These are phyloP conservation scores for Drosophila watanabei DNA, from an alignment of 1,140 invertebrate species.

Conservation along the genomic window DNA sequence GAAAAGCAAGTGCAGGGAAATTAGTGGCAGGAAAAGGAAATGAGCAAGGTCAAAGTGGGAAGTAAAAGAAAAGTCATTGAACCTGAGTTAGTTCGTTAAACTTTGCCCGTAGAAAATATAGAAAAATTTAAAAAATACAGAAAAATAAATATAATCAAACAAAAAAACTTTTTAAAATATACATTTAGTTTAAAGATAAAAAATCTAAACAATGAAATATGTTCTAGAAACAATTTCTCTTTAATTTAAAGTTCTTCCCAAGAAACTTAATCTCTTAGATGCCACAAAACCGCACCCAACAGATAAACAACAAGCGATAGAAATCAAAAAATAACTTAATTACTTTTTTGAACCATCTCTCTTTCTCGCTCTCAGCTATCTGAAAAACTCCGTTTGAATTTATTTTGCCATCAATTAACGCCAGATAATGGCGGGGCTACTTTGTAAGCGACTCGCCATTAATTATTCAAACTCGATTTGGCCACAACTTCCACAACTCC, in stretches of 20 bases:
- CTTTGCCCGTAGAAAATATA: not conserved
- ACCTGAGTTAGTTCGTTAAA: conserved; percentile 37
- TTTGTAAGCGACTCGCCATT: conserved; percentile 45
- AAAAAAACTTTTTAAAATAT: not conserved
- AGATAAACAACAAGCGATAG: conserved; percentile 2
- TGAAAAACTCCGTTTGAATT: conserved; percentile 30
- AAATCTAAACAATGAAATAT: not conserved
- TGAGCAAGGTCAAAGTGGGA: conserved; percentile 26
- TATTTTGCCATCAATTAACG: conserved; percentile 50
- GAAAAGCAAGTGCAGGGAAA: conserved; percentile 39
- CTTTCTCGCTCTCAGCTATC: conserved; percentile 3
- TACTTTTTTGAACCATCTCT: conserved; percentile 32
- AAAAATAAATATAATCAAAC: not conserved
- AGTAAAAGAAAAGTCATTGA: conserved; percentile 40
- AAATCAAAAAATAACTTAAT: conserved; percentile 28
- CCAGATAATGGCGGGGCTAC: conserved; percentile 52
- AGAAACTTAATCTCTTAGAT: not conserved
- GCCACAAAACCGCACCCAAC: not conserved
- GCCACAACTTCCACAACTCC: conserved; percentile 33
- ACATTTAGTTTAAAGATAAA: too few species aligned
- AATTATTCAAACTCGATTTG: conserved; percentile 56
- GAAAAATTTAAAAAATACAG: not conserved
- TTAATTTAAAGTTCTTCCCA: rapidly evolving
- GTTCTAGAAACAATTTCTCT: not conserved
- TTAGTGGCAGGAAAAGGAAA: conserved; percentile 22